These are phyloP conservation scores for Tympanuchus pallidicinctus DNA, from an alignment of 2,113 vertebrate species.

Conservation along the genomic window DNA sequence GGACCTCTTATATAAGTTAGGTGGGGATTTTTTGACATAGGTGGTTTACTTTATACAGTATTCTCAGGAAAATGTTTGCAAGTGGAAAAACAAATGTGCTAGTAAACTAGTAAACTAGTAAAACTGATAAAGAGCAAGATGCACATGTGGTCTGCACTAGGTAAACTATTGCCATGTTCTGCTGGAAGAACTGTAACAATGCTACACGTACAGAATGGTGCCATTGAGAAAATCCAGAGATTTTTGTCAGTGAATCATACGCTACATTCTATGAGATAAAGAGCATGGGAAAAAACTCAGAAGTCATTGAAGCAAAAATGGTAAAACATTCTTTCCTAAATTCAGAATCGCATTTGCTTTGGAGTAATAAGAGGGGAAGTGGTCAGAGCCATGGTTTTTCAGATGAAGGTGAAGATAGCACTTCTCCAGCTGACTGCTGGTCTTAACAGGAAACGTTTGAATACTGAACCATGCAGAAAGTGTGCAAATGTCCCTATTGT, in stretches of 20 bases:
- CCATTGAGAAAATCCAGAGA: not conserved
- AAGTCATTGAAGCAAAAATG: not conserved
- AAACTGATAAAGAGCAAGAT: not conserved
- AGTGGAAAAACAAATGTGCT: not conserved
- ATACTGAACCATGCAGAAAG: not conserved
- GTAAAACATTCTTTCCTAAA: not conserved
- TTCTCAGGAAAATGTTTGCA: not conserved
- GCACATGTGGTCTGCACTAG: rapidly evolving
- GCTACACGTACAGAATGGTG: not conserved
- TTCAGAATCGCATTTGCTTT: not conserved
- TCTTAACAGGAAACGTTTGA: not conserved
- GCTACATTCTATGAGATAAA: not conserved
- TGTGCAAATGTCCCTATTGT: not conserved
- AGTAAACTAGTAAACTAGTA: not conserved
- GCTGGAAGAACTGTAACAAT: not conserved
- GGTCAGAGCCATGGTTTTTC: rapidly evolving
- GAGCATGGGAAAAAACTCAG: not conserved
- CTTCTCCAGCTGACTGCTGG: not conserved
- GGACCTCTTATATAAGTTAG: not conserved
- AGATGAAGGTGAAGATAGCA: not conserved
- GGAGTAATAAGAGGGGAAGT: not conserved
- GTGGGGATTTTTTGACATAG: not conserved
- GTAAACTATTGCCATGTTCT: not conserved
- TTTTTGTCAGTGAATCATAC: not conserved
- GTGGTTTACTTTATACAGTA: not conserved